Conservation (phyloP, 30 jellyfish, hydroid and myxozoan species). For the Aurelia aurita region DNA sequence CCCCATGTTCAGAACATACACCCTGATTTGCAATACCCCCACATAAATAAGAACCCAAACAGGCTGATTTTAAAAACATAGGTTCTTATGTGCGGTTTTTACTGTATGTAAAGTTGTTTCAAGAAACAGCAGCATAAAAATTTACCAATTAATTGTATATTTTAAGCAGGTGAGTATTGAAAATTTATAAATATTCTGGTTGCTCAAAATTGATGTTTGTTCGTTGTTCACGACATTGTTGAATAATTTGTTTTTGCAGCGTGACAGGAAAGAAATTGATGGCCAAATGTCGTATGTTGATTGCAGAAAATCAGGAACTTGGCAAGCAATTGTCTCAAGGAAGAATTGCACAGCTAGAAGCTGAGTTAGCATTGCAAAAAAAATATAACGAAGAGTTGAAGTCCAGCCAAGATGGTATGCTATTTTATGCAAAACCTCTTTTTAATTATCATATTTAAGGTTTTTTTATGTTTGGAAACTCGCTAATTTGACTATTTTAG, state of each 20-base stretch:
- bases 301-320: conserved; percentile 97
- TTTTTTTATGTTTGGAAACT: no score
- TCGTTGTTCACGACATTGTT: not conserved
- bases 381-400: conserved; percentile 94
- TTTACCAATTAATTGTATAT: no score
- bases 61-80: no score
- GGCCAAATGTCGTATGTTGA: conserved; percentile 98
- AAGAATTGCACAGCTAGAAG: conserved; percentile 96
- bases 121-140: no score
- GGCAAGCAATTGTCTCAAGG: conserved; percentile 99
- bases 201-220: not conserved
- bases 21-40: no score
- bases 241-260: conserved; percentile 49
- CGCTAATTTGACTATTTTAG: no score
- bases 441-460: no score
- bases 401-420: conserved; percentile 97
- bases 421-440: no score
- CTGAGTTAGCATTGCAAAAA: conserved; percentile 94
- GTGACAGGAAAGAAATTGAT: conserved; percentile 96
- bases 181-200: not conserved
- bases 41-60: no score
- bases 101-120: no score
- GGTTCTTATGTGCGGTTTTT: no score
- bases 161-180: not conserved
- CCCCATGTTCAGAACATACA: no score